Conservation (phyloP, 2,888 invertebrate genomes). For the Ceratothoa steindachneri region DNA sequence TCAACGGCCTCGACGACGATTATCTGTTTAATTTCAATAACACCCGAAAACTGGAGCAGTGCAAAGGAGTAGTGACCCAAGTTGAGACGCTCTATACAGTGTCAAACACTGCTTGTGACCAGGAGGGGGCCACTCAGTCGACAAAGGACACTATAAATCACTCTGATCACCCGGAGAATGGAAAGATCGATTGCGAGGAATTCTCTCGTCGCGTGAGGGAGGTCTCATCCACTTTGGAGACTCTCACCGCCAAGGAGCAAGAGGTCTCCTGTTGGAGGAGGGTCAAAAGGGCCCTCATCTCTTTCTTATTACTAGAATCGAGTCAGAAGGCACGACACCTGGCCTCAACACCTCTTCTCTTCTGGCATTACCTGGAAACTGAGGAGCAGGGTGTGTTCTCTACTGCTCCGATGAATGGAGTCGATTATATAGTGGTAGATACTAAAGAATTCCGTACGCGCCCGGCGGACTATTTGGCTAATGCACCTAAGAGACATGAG, state of each 20-base stretch:
- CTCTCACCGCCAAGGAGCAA: neutral
- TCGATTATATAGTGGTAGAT: neutral
- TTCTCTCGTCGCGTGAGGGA: neutral
- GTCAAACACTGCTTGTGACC: neutral
- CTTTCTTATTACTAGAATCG: neutral
- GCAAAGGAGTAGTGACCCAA: neutral
- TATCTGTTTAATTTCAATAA: too few species aligned
- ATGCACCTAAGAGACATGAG: too few species aligned
- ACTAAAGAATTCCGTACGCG: neutral
- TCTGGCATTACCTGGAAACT: neutral
- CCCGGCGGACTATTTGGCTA: too few species aligned
- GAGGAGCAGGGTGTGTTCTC: neutral
- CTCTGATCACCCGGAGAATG: neutral
- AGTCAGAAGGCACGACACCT: neutral
- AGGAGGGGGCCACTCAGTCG: neutral
- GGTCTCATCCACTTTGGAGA: neutral
- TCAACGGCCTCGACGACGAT: neutral
- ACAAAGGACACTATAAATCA: too few species aligned
- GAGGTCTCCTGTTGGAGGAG: neutral
- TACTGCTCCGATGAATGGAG: neutral
- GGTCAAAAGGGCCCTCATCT: neutral
- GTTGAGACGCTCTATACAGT: neutral
- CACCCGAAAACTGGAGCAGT: too few species aligned
- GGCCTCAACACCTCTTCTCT: neutral
- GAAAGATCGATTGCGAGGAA: neutral